A percentile compares a stretch with the other conserved stretches of the same genome.
These are phyloP conservation scores for Trichonephila clavata DNA, from an alignment of 1,140 invertebrate genomes.

Conservation along the genomic window DNA sequence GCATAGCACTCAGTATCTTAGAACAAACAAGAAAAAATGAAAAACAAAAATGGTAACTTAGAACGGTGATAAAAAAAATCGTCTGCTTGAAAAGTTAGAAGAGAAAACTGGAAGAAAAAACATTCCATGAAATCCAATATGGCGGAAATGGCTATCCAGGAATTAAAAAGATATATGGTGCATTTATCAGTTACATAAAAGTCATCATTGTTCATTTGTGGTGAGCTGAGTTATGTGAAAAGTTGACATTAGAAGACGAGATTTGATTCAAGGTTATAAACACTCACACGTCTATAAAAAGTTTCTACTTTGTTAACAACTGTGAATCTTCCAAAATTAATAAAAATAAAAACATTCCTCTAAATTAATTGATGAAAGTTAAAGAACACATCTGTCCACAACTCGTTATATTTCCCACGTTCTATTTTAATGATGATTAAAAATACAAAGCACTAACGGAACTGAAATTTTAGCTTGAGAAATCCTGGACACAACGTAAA, in stretches of 20 bases:
- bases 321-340: not conserved
- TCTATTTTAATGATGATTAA: not conserved
- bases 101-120: not conserved
- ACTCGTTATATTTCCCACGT: not conserved
- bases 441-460: not conserved
- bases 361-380: not conserved
- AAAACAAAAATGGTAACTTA: not conserved
- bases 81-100: not conserved
- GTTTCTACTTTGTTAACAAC: not conserved
- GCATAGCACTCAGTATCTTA: not conserved
- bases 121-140: not conserved
- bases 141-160: not conserved
- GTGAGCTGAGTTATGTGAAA: not conserved
- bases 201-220: not conserved
- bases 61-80: not conserved
- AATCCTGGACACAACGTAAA: no score
- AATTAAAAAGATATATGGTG: not conserved
- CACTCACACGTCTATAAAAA: not conserved
- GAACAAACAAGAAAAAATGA: not conserved
- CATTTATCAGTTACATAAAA: slow-evolving; percentile 16
- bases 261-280: not conserved
- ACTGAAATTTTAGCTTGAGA: no score
- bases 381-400: not conserved
- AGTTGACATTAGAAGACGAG: not conserved
- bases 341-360: not conserved